Conservation (phyloP, 2,113 vertebrate species). For the Peromyscus maniculatus region DNA sequence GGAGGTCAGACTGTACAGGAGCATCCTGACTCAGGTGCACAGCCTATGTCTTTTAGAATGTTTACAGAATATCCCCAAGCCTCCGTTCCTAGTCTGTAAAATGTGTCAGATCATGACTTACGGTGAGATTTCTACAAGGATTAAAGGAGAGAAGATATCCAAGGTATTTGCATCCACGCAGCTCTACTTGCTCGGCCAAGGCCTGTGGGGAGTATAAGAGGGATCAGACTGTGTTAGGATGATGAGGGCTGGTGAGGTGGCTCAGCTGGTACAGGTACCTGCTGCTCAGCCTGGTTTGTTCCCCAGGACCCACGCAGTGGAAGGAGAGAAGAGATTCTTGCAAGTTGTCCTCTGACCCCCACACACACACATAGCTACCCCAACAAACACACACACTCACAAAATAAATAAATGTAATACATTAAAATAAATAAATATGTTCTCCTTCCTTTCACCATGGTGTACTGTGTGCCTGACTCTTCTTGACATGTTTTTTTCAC, state of each 20-base stretch:
- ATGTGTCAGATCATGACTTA: background rate
- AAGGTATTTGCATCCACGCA: background rate
- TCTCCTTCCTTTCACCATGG: background rate
- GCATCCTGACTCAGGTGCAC: background rate
- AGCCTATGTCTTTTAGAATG: background rate
- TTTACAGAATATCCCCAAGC: background rate
- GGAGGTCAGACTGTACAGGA: background rate
- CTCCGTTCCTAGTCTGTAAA: slow-evolving; percentile 16
- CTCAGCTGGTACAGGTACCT: background rate
- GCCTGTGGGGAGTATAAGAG: background rate
- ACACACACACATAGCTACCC: too few relatives aligned
- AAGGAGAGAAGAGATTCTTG: background rate
- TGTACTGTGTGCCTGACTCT: background rate
- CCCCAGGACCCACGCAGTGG: background rate
- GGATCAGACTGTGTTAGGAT: slow-evolving; percentile 3
- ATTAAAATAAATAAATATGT: background rate
- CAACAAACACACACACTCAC: background rate
- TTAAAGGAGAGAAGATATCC: slow-evolving; percentile 11
- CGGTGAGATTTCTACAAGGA: background rate
- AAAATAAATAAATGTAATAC: background rate
- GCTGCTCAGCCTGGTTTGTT: background rate
- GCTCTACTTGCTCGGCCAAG: background rate
- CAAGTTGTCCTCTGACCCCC: background rate
- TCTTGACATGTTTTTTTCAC: background rate
- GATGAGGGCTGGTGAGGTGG: too few relatives aligned